A percentile compares a stretch with the other conserved stretches of the same genome.
Evolutionary conservation across 2,888 invertebrate species (phyloP).

Genomic region (Chymomyza fuscimana): DNA sequence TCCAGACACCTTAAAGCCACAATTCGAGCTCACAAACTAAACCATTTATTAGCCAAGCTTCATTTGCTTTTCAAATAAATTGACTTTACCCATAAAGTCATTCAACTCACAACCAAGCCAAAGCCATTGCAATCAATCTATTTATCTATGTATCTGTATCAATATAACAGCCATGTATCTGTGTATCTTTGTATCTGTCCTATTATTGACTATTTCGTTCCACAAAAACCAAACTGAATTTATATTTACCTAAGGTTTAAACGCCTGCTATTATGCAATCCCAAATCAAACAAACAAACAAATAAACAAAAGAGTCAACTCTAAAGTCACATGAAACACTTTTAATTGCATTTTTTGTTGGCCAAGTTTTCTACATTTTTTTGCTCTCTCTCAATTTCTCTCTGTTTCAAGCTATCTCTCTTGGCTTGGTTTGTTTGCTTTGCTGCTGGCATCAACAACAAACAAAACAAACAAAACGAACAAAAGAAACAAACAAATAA

Average conservation of each 20-base stretch:
- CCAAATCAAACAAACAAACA: neutral
- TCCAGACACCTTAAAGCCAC: no score
- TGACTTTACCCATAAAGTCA: no score
- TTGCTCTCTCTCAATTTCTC: neutral
- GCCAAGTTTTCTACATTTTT: neutral
- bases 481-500: constrained; percentile 46
- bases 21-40: neutral
- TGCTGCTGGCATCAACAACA: constrained; percentile 40
- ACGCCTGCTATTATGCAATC: neutral
- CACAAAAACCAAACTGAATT: neutral
- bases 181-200: neutral
- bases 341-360: constrained; percentile 21
- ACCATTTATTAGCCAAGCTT: constrained; percentile 22
- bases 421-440: constrained; percentile 25
- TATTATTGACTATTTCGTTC: neutral
- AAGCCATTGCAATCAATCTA: constrained; percentile 27
- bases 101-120: no score
- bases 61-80: no score
- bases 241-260: neutral
- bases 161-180: no score
- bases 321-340: constrained; percentile 65
- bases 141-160: constrained; percentile 22
- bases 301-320: constrained; percentile 19
- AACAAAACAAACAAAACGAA: constrained; percentile 37
- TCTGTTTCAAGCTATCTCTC: neutral